phyloP scores from a whole-genome alignment of 2,797 vertebrate genomes.

The Cyprinodon diabolis region DNA sequence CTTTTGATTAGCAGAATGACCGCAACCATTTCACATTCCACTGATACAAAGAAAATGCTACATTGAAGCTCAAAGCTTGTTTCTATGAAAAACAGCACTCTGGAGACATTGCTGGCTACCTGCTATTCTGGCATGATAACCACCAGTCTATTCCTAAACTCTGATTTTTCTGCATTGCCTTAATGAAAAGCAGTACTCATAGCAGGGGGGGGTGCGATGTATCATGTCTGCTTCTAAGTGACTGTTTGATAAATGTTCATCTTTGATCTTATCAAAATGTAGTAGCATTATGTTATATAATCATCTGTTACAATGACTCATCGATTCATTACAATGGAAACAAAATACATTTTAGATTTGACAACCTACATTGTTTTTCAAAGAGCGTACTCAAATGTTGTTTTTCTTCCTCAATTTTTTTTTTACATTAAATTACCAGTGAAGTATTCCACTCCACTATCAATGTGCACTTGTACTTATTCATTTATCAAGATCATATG shows the following conservation, averaged over 20 bases:
- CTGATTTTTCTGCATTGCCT: conserved; percentile 4
- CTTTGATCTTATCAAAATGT: conserved; percentile 19
- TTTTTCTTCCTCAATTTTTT: background rate
- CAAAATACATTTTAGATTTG: conserved; percentile 1
- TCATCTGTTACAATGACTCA: conserved; percentile 16
- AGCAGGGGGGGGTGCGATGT: background rate
- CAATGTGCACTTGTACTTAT: background rate
- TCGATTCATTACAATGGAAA: background rate
- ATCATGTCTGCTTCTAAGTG: conserved; percentile 1
- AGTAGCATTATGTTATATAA: conserved; percentile 30
- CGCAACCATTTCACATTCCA: conserved; percentile 23
- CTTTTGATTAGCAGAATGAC: conserved; percentile 34
- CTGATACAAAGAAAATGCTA: conserved; percentile 32
- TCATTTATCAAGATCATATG: background rate
- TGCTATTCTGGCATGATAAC: conserved; percentile 27
- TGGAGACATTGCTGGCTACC: conserved; percentile 27
- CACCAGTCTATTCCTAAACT: background rate
- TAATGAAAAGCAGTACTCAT: conserved; percentile 13
- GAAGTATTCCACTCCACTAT: background rate
- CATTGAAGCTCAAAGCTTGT: conserved; percentile 43
- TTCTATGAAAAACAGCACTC: conserved; percentile 46
- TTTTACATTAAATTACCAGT: background rate
- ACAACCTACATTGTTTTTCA: conserved; percentile 1
- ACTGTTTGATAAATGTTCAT: conserved; percentile 7
- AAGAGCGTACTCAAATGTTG: background rate